Evolutionary conservation across 1,140 invertebrate species (phyloP), one percentile per base, ranked within the genome.

Genomic region (Drosophila prosaltans): DNA sequence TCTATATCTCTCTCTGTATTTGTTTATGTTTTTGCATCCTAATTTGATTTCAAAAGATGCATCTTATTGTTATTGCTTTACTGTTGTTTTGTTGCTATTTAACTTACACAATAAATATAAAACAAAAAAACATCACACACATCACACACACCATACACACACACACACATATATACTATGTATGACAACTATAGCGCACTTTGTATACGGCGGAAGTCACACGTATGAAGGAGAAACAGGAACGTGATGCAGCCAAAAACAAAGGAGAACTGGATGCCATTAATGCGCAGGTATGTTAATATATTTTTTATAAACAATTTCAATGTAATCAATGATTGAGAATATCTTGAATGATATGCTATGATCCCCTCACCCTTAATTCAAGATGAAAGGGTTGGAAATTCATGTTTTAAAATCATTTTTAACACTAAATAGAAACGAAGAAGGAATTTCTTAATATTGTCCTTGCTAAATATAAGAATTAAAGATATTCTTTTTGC

Each of bases 151-250:
- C 54, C 41, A 39, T 7, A 54, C 60, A 65, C 65, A 32, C 51
- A 74, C 66, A 74, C 26, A 65, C 58, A 54, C 45, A 65, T 61
- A 54, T 41, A 78, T 64, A 30, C 3, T 41, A 30, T 30, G 4
- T 30, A 30, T 41, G 40, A 41, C 40, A 41, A 43, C 41, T 81
- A 21, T 66, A 93, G 92, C 84, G 93, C 45, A 81, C 90, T 40
- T 66, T 93, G 11, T 93, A 93, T 57, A 91, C 89, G 67, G 91
- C 92, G 59, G 93, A 93, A 79, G 77, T 93, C n/a, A 90, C 90
- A 3, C 93, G 93, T 70, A 92, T 93, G 80, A 92, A 92, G 67
- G 75, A 81, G 30, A 93, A 93, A 78, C 86, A 92, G 69, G 91
- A 92, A 65, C 79, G 83, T n/a, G 89, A 92, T 69, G 60, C 69